Base-by-base conservation (phyloP, 1,140 invertebrate genomes). In the Drosophila aff. region DNA sequence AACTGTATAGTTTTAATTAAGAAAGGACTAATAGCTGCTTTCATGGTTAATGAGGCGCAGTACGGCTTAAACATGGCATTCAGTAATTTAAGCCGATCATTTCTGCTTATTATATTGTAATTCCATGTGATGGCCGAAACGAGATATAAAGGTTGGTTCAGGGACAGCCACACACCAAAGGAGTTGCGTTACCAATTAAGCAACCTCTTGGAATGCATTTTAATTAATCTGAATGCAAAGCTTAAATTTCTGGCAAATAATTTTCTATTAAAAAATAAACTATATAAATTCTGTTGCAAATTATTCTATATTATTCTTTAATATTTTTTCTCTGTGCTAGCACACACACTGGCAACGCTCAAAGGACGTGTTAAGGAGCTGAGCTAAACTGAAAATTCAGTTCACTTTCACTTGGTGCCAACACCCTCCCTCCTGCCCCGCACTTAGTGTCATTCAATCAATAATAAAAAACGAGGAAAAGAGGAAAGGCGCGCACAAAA, bases 391-490 rank as follows among this genome's bases (percentile, higher is more conserved):
- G 53, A 52, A 57, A 61, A 69, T 60, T 41, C 59, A 80, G 59
- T 58, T 79, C 76, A 79, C 75, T 79, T 79, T 79, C 76, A 79
- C 67, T 79, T 64, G 40, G 18, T 52, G 55, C 62, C 33, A 72
- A 28, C n/a, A 28, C 21, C 31, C 31, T 15, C 6, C 11, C 26
- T 5, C 44, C 36, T 11, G 16, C 3, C 21, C 18, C 8, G 18
- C 43, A 7, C 26, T 57, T 23, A 26, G 36, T 57, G 53, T 57
- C 53, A 57, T 57, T 57, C 53, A 57, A 57, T 57, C 53, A 57
- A 57, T 57, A 57, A 57, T 40, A 57, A 40, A 55, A 38, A n/a
- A 49, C 46, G 13, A 26, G 46, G 7, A 49, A 53, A 33, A 18
- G 28, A 18, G n/a, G 4, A 21, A 55, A 55, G 23, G 4, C 33